Evolutionary conservation across 1,140 invertebrate species (phyloP).

Genomic region (Eumaeus atala): DNA sequence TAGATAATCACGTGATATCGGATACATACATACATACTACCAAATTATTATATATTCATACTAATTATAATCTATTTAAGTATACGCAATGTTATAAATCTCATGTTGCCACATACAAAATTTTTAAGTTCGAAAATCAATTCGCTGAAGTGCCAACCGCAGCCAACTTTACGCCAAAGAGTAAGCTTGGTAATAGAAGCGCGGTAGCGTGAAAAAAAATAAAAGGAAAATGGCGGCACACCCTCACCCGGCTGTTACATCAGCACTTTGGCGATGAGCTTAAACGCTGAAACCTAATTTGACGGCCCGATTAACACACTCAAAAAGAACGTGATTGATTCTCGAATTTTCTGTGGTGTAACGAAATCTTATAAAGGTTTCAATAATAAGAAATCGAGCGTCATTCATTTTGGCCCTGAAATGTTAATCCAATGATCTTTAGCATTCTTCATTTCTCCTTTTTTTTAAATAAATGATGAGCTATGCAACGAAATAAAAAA

Average conservation of each 20-base stretch:
- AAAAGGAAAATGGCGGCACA: constrained; percentile 41
- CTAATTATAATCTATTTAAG: too few species aligned
- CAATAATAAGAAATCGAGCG: neutral
- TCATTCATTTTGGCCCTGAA: too few species aligned
- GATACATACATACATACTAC: too few species aligned
- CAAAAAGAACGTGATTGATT: constrained; percentile 38
- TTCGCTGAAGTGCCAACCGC: constrained; percentile 22
- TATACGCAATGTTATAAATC: neutral
- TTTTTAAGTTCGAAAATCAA: constrained; percentile 13
- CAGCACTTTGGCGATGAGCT: constrained; percentile 56
- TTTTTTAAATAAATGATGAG: too few species aligned
- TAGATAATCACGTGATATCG: too few species aligned
- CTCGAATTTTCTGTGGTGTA: constrained; percentile 14
- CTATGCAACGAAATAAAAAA: too few species aligned
- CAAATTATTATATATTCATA: too few species aligned
- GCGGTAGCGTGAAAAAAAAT: constrained; percentile 44
- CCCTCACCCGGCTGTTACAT: constrained; percentile 30
- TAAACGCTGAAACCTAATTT: constrained; percentile 60
- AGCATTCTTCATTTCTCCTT: too few species aligned
- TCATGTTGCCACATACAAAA: neutral
- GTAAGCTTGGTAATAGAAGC: constrained; percentile 39
- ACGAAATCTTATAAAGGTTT: constrained; percentile 9
- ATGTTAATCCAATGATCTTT: too few species aligned
- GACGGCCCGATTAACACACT: constrained; percentile 56
- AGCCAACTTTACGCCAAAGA: constrained; percentile 22